phyloP scores from a whole-genome alignment of 2,113 vertebrate genomes.

The Notothenia coriiceps region DNA sequence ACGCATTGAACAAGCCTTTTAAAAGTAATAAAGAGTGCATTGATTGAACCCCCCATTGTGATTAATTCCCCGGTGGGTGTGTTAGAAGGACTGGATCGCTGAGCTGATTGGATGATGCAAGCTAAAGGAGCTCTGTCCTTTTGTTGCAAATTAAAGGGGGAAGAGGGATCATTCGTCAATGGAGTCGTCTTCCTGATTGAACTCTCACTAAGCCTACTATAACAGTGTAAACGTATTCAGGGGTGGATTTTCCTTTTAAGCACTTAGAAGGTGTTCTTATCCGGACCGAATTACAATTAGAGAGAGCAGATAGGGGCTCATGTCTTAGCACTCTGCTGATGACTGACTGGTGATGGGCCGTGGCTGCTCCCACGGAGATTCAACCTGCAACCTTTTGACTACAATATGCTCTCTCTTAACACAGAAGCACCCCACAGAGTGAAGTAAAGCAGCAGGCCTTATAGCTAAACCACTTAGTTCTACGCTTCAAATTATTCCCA shows the following conservation, averaged over 20 bases:
- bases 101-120: conserved; percentile 49
- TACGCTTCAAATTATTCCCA: conserved; percentile 22
- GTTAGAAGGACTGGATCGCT: conserved; percentile 35
- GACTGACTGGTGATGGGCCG: conserved; percentile 17
- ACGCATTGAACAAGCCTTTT: conserved; percentile 6
- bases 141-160: conserved; percentile 29
- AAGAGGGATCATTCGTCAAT: conserved; percentile 42
- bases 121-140: conserved; percentile 22
- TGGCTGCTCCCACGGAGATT: conserved; percentile 4
- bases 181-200: conserved; percentile 49
- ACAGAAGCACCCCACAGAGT: conserved; percentile 40
- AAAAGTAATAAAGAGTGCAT: conserved; percentile 23
- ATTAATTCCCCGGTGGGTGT: conserved; percentile 46
- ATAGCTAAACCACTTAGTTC: conserved; percentile 21
- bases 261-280: conserved; percentile 30
- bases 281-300: conserved; percentile 24
- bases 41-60: conserved; percentile 19
- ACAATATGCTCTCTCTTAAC: conserved; percentile 12
- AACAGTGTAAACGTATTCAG: conserved; percentile 12
- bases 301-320: conserved; percentile 16
- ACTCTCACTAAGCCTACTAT: conserved; percentile 52
- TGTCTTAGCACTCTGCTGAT: neutral
- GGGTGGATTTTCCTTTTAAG: conserved; percentile 55
- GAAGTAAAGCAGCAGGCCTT: conserved; percentile 17
- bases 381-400: conserved; percentile 31